Evolutionary conservation across 2,113 vertebrate genomes (phyloP).

Genomic region (Serilophus lunatus): DNA sequence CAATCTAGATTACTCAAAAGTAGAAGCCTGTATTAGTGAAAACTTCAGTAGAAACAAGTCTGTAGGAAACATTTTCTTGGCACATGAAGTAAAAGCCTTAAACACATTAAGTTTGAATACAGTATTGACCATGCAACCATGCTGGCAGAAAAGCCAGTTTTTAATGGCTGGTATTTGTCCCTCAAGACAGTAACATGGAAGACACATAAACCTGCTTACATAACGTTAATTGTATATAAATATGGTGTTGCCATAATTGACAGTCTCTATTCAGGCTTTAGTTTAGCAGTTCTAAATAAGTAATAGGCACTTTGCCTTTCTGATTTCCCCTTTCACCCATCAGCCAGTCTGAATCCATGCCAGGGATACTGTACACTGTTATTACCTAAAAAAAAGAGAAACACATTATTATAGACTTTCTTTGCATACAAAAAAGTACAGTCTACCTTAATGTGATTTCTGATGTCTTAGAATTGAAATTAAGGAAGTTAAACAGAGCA

Average conservation of each 20-base stretch:
- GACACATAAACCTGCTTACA: slow-evolving; percentile 77
- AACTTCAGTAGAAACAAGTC: slow-evolving; percentile 82
- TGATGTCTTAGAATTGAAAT: not conserved
- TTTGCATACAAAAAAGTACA: not conserved
- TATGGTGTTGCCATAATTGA: slow-evolving; percentile 69
- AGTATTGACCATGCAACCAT: slow-evolving; percentile 76
- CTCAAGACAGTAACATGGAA: slow-evolving; percentile 76
- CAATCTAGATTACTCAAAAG: slow-evolving; percentile 73
- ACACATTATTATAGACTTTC: not conserved
- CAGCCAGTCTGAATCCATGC: slow-evolving; percentile 98
- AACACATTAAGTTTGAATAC: slow-evolving; percentile 68
- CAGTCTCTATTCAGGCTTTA: slow-evolving; percentile 73
- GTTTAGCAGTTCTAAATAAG: slow-evolving; percentile 97
- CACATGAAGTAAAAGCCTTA: slow-evolving; percentile 75
- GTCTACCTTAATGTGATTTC: not conserved
- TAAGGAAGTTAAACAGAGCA: not conserved
- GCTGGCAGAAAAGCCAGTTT: slow-evolving; percentile 71
- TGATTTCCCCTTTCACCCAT: slow-evolving; percentile 96
- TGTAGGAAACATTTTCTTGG: slow-evolving; percentile 75
- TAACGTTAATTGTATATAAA: slow-evolving; percentile 84
- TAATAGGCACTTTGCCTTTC: slow-evolving; percentile 98
- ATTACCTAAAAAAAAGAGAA: slow-evolving; percentile 84
- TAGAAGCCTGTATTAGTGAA: slow-evolving; percentile 79
- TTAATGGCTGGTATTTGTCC: slow-evolving; percentile 69
- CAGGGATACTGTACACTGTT: slow-evolving; percentile 88